Conservation (phyloP, 2,888 invertebrate species). For the Pemphredon lugubris region DNA sequence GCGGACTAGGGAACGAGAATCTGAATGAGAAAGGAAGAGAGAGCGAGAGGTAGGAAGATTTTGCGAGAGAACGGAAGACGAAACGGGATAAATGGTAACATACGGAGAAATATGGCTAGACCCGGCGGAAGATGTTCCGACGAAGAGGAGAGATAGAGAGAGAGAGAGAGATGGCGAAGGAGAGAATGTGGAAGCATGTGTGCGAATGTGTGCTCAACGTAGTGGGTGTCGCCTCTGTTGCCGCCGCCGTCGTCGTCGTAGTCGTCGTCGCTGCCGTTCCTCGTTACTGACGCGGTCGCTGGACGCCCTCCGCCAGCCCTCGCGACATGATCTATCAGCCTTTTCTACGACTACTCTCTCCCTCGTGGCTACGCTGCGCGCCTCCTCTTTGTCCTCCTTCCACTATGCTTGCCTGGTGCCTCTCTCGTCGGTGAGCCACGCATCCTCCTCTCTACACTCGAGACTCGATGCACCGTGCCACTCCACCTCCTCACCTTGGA, state of each 20-base stretch:
- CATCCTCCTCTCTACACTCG: conserved; percentile 42
- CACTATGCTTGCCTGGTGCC: conserved; percentile 18
- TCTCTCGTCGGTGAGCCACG: conserved; percentile 16
- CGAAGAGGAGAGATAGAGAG: conserved; percentile 20
- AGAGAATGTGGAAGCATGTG: conserved; percentile 31
- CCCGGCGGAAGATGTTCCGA: conserved; percentile 36
- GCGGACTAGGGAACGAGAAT: conserved; percentile 29
- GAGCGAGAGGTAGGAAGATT: conserved; percentile 23
- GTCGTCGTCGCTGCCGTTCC: conserved; percentile 68
- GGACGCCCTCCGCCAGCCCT: conserved; percentile 66
- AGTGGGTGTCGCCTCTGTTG: conserved; percentile 71
- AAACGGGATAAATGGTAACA: conserved; percentile 54
- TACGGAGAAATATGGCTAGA: conserved; percentile 59
- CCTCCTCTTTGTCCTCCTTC: conserved; percentile 49
- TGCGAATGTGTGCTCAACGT: conserved; percentile 30
- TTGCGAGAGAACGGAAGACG: conserved; percentile 34
- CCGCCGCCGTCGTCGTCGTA: conserved; percentile 59
- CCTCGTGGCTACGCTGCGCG: conserved; percentile 14
- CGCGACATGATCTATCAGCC: conserved; percentile 73
- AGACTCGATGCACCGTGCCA: conserved; percentile 19
- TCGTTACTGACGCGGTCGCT: conserved; percentile 75
- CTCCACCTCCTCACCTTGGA: conserved; percentile 26
- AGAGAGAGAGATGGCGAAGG: conserved; percentile 35
- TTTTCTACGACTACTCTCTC: conserved; percentile 62
- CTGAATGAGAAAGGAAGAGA: conserved; percentile 7